Conservation (phyloP, 2,888 invertebrate genomes). For the Linnaemya tessellans region DNA sequence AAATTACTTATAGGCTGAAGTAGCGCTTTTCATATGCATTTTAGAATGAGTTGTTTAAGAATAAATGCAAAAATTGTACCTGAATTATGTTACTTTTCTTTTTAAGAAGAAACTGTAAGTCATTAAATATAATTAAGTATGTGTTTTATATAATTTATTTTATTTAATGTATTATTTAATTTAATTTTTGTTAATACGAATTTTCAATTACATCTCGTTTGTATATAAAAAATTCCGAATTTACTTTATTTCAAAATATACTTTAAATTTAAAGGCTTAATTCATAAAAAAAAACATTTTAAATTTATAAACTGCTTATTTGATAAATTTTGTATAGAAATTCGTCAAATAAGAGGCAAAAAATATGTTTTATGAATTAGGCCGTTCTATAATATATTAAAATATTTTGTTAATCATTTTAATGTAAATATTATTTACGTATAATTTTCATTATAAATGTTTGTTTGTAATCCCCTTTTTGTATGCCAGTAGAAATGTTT, state of each 20-base stretch:
- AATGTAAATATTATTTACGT: constrained; percentile 11
- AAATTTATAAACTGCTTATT: no score
- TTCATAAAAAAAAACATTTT: no score
- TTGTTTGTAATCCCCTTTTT: constrained; percentile 47
- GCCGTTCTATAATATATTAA: neutral
- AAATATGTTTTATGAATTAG: no score
- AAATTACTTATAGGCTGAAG: no score
- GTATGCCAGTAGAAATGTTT: constrained; percentile 61
- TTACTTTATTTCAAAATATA: neutral
- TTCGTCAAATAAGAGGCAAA: no score
- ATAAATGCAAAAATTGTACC: neutral
- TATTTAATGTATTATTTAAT: neutral
- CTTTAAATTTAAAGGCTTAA: neutral
- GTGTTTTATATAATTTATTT: neutral
- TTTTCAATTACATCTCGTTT: neutral
- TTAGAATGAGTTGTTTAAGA: neutral
- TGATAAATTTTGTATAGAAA: no score
- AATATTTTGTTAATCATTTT: constrained; percentile 21
- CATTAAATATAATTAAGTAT: constrained; percentile 1
- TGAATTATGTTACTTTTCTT: neutral
- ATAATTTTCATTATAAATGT: constrained; percentile 31
- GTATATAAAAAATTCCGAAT: neutral
- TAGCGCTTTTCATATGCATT: neutral
- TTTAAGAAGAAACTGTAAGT: constrained; percentile 5
- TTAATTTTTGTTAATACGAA: neutral